These are phyloP conservation scores for Aspidiotus rigidus DNA, from an alignment of 2,888 invertebrate genomes.

Conservation along the genomic window DNA sequence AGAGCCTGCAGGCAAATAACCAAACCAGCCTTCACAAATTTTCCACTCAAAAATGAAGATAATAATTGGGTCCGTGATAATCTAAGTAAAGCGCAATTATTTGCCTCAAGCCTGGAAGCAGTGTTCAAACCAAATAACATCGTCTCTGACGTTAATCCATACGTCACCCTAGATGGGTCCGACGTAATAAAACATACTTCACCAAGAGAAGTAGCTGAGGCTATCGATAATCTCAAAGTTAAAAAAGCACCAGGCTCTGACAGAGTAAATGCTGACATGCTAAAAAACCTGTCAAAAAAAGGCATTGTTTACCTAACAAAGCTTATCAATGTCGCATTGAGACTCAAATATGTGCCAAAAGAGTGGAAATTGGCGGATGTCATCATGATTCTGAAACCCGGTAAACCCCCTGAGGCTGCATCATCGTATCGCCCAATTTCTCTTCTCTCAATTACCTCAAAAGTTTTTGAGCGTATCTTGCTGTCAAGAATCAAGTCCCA, in stretches of 20 bases:
- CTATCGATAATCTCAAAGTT: constrained; percentile 1
- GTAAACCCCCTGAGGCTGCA: not conserved
- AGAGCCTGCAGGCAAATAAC: not conserved
- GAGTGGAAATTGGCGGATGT: constrained; percentile 8
- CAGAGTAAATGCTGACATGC: constrained; percentile 4
- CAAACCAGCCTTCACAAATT: not conserved
- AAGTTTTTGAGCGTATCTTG: constrained; percentile 7
- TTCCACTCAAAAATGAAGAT: constrained; percentile 2
- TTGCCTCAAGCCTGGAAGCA: constrained; percentile 1
- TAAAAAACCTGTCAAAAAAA: constrained; percentile 1
- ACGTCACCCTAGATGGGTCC: not conserved
- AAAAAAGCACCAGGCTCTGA: not conserved
- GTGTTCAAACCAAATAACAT: constrained; percentile 4
- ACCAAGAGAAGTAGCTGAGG: constrained; percentile 2
- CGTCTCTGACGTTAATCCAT: not conserved
- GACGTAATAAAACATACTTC: not conserved
- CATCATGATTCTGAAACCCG: constrained; percentile 12
- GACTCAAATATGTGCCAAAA: constrained; percentile 8
- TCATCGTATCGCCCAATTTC: constrained; percentile 16
- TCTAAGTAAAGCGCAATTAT: not conserved
- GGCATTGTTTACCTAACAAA: constrained; percentile 8
- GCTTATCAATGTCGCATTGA: constrained; percentile 11
- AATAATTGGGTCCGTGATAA: not conserved
- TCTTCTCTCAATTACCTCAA: constrained; percentile 11
- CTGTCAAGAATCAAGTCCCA: constrained; percentile 3